phyloP scores from a whole-genome alignment of 2,888 invertebrate genomes.

The Calliopum simillimum region DNA sequence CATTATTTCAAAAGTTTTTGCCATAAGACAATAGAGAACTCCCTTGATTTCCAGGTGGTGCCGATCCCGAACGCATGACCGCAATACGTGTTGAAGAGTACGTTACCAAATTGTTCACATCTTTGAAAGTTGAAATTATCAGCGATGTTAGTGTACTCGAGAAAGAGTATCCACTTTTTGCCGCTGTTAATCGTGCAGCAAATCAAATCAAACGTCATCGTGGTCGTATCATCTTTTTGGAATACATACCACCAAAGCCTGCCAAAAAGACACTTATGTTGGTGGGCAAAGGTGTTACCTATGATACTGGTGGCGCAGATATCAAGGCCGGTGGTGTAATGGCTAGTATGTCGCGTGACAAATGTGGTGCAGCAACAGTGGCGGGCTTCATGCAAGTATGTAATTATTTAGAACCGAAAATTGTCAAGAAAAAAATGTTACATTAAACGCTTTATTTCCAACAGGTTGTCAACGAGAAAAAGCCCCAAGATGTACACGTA shows the following conservation, averaged over 20 bases:
- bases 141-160: slow-evolving; percentile 71
- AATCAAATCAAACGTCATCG: slow-evolving; percentile 74
- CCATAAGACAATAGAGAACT: no score
- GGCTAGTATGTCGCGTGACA: slow-evolving; percentile 92
- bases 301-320: no score
- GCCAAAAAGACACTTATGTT: slow-evolving; percentile 79
- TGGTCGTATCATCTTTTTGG: slow-evolving; percentile 82
- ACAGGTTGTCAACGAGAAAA: slow-evolving; percentile 58
- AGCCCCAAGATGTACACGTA: slow-evolving; percentile 80
- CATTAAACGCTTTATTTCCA: no score
- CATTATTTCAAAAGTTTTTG: not conserved
- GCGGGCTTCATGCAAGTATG: slow-evolving; percentile 90
- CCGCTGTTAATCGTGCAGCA: slow-evolving; percentile 83
- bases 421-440: no score
- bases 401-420: no score
- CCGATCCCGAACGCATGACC: slow-evolving; percentile 92
- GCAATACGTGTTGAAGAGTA: slow-evolving; percentile 82
- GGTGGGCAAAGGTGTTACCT: slow-evolving; percentile 93
- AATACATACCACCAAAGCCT: slow-evolving; percentile 75
- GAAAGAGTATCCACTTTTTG: slow-evolving; percentile 84
- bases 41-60: slow-evolving; percentile 73
- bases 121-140: slow-evolving; percentile 75
- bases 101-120: slow-evolving; percentile 72
- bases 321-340: no score
- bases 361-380: slow-evolving; percentile 92